Evolutionary conservation across 2,797 vertebrate genomes (phyloP).

Genomic region (Sternarchorhynchus goeldii): DNA sequence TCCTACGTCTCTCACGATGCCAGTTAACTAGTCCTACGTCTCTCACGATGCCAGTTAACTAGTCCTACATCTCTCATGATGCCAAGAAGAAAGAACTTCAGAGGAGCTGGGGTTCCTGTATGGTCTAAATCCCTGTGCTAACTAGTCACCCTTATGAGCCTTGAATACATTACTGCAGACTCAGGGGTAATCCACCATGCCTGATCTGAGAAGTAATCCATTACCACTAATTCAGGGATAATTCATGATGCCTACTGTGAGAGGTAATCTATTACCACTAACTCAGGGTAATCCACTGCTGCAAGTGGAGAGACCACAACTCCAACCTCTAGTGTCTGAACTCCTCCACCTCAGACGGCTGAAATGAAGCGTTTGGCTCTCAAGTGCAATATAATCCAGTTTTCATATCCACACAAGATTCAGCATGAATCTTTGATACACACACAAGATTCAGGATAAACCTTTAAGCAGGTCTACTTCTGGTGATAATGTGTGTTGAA

Average conservation of each 20-base stretch:
- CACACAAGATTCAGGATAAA: slow-evolving; percentile 21
- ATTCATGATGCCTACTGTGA: background rate
- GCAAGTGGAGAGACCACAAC: slow-evolving; percentile 16
- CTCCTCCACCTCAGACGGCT: slow-evolving; percentile 27
- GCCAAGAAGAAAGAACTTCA: too few species aligned
- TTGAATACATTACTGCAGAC: slow-evolving; percentile 23
- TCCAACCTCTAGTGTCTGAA: slow-evolving; percentile 20
- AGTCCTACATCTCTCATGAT: too few species aligned
- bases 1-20: too few species aligned
- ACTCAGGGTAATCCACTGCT: too few species aligned
- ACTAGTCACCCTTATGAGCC: background rate
- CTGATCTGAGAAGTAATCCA: background rate
- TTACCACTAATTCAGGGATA: background rate
- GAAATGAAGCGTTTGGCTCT: background rate
- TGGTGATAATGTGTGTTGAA: slow-evolving; percentile 16
- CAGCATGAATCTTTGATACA: slow-evolving; percentile 20
- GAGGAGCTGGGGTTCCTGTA: too few species aligned
- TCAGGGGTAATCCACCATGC: slow-evolving; percentile 17
- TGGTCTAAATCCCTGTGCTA: too few species aligned
- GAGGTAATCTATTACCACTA: too few species aligned
- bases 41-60: too few species aligned
- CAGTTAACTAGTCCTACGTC: too few species aligned
- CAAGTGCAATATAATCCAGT: too few species aligned
- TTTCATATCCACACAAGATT: background rate
- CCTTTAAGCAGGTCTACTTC: slow-evolving; percentile 5